These are phyloP conservation scores for Hyperoplus lanceolatus DNA, from an alignment of 2,797 vertebrate species.

Conservation along the genomic window DNA sequence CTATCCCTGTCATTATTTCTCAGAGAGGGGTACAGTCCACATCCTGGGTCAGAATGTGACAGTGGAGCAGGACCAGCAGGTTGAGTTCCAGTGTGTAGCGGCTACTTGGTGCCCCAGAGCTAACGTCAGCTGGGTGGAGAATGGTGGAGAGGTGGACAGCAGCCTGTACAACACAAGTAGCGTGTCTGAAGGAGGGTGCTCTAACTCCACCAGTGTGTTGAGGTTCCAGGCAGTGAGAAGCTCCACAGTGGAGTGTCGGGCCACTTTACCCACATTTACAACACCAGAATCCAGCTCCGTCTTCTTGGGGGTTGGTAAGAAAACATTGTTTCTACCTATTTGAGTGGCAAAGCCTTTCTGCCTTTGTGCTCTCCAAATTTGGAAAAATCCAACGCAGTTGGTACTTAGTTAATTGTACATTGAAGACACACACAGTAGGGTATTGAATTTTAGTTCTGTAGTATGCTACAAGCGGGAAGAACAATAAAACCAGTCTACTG, in stretches of 20 bases:
- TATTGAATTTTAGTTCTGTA: background rate
- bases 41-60: slow-evolving; percentile 68
- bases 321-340: background rate
- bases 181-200: slow-evolving; percentile 24
- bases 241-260: slow-evolving; percentile 73
- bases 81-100: slow-evolving; percentile 72
- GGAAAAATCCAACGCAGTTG: background rate
- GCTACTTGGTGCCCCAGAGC: slow-evolving; percentile 77
- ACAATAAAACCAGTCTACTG: background rate
- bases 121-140: slow-evolving; percentile 71
- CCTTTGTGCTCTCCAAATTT: background rate
- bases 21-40: slow-evolving; percentile 77
- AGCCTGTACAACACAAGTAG: slow-evolving; percentile 73
- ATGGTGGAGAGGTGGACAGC: slow-evolving; percentile 44
- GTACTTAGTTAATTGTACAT: background rate
- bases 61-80: slow-evolving; percentile 60
- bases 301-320: slow-evolving; percentile 80
- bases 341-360: background rate
- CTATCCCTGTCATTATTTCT: background rate
- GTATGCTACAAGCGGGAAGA: too few relatives aligned
- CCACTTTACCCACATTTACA: slow-evolving; percentile 43
- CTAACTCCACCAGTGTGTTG: slow-evolving; percentile 77
- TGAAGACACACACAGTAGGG: background rate
- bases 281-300: slow-evolving; percentile 63
- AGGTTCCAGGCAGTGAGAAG: slow-evolving; percentile 57